A percentile compares a stretch with the other conserved stretches of the same genome.
These are phyloP conservation scores for Drepana arcuata DNA, from an alignment of 1,140 invertebrate species.

Conservation along the genomic window DNA sequence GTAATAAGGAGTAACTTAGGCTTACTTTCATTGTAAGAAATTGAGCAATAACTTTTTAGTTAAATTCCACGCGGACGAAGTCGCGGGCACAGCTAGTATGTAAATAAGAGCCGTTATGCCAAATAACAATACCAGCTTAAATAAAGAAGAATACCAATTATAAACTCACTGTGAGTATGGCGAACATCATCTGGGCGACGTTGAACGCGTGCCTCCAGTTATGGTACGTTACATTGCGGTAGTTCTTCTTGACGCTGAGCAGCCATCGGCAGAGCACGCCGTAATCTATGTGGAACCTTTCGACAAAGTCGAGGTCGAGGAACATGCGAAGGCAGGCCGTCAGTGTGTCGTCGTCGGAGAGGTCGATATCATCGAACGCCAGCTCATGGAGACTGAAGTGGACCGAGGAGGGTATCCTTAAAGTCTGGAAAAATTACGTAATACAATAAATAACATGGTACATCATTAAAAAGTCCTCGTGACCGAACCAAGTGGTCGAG, in stretches of 20 bases:
- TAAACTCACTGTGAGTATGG: slow-evolving; percentile 86
- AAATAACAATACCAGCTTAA: too few species aligned
- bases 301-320: slow-evolving; percentile 90
- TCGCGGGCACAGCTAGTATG: too few species aligned
- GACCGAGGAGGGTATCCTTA: slow-evolving; percentile 86
- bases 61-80: too few species aligned
- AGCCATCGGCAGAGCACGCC: slow-evolving; percentile 91
- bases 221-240: slow-evolving; percentile 96
- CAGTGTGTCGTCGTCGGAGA: slow-evolving; percentile 89
- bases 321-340: slow-evolving; percentile 93
- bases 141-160: too few species aligned
- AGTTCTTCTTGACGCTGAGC: slow-evolving; percentile 96
- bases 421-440: slow-evolving; percentile 71
- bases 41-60: too few species aligned
- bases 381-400: slow-evolving; percentile 88
- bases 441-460: too few species aligned
- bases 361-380: slow-evolving; percentile 88
- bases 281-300: slow-evolving; percentile 91
- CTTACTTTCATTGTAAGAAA: too few species aligned
- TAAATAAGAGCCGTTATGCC: too few species aligned
- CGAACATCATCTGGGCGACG: slow-evolving; percentile 97
- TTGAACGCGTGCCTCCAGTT: slow-evolving; percentile 98
- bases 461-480: slow-evolving; percentile 1
- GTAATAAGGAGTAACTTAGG: too few species aligned
- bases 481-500: too few species aligned